These are phyloP conservation scores for Drosophila borealis DNA, from an alignment of 2,888 invertebrate genomes.

Conservation along the genomic window DNA sequence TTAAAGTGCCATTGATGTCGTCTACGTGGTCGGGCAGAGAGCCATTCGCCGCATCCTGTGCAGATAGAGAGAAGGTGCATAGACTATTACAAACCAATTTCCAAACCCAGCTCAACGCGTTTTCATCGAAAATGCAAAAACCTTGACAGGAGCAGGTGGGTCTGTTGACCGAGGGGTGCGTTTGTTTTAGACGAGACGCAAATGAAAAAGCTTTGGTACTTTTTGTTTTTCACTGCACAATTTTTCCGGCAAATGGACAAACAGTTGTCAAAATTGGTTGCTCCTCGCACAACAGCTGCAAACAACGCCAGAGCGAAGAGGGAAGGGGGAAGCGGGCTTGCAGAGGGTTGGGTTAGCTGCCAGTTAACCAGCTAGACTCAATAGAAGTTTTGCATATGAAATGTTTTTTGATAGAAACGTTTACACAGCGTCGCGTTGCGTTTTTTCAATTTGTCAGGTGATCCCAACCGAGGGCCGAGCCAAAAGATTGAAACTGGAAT, in stretches of 20 bases:
- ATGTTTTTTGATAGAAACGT: constrained; percentile 60
- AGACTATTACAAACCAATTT: constrained; percentile 65
- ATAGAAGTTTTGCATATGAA: constrained; percentile 71
- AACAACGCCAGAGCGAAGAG: constrained; percentile 35
- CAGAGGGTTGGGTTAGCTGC: neutral
- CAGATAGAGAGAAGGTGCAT: constrained; percentile 23
- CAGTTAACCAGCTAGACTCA: constrained; percentile 44
- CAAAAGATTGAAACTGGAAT: neutral
- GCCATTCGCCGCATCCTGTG: constrained; percentile 86
- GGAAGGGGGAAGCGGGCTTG: constrained; percentile 1
- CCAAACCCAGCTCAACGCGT: constrained; percentile 48
- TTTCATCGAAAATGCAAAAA: constrained; percentile 68
- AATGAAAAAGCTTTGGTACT: constrained; percentile 43
- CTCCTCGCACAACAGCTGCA: constrained; percentile 60
- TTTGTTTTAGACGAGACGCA: constrained; percentile 52
- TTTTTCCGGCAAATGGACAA: constrained; percentile 71
- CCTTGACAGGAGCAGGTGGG: neutral
- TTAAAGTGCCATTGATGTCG: constrained; percentile 93
- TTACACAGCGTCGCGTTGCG: constrained; percentile 58
- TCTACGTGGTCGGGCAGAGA: constrained; percentile 91
- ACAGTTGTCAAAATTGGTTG: constrained; percentile 79
- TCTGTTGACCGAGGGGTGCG: constrained; percentile 7
- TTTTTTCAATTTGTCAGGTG: constrained; percentile 67
- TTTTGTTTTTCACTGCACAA: constrained; percentile 24
- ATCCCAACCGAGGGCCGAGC: neutral